phyloP scores from a whole-genome alignment of 2,113 vertebrate genomes.

The Aspidoscelis tigris region DNA sequence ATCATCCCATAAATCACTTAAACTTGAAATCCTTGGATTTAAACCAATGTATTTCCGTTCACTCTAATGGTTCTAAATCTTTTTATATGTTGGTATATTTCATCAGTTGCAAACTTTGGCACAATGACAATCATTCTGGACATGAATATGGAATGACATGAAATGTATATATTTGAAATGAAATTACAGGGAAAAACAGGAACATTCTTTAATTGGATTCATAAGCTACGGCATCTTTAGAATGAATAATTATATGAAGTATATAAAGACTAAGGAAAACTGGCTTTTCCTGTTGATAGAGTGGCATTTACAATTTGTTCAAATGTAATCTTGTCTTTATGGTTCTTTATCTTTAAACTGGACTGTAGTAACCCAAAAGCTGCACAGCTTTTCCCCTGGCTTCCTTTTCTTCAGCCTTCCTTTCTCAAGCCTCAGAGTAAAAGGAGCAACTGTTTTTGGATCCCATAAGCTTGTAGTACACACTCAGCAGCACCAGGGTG shows the following conservation, averaged over 20 bases:
- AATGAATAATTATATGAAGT: neutral
- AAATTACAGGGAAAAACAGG: neutral
- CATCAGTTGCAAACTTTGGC: neutral
- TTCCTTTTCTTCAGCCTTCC: too few species aligned
- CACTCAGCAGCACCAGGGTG: too few species aligned
- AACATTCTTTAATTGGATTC: neutral
- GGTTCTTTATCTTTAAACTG: too few species aligned
- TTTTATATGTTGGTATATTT: neutral
- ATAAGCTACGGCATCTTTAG: neutral
- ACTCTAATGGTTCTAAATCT: neutral
- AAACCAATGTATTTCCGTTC: constrained; percentile 3
- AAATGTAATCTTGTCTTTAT: neutral
- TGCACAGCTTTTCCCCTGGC: too few species aligned
- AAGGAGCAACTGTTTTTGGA: too few species aligned
- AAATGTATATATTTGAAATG: neutral
- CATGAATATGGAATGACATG: neutral
- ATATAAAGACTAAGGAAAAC: neutral
- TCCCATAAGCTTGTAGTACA: too few species aligned
- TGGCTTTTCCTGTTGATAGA: neutral
- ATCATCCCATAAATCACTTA: constrained; percentile 13
- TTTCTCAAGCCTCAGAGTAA: too few species aligned
- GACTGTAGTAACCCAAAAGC: too few species aligned
- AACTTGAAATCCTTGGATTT: neutral
- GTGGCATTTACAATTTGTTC: neutral
- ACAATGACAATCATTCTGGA: neutral